A percentile compares a stretch with the other conserved stretches of the same genome.
Evolutionary conservation across 2,888 invertebrate species (phyloP).

Genomic region (Mesorhabditis sp.): DNA sequence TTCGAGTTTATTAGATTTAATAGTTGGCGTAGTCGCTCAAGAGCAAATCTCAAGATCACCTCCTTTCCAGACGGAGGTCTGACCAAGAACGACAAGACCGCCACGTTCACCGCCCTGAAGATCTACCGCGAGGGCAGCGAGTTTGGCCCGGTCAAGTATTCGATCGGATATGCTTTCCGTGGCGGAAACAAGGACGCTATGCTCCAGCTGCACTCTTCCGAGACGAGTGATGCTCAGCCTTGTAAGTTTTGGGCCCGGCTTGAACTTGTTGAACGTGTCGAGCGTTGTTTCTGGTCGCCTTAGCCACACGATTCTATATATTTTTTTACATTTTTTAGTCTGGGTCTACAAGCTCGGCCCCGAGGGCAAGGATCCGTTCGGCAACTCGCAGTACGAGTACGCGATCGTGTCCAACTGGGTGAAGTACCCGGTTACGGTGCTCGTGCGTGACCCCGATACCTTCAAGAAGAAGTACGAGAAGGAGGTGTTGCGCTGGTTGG

Average conservation of each 20-base stretch:
- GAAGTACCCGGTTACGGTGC: conserved; percentile 58
- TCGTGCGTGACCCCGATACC: conserved; percentile 58
- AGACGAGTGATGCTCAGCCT: conserved; percentile 56
- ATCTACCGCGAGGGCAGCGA: conserved; percentile 58
- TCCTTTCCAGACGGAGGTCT: conserved; percentile 58
- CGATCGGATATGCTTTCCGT: conserved; percentile 59
- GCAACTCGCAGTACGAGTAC: conserved; percentile 59
- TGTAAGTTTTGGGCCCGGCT: conserved; percentile 50
- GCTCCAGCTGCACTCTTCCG: conserved; percentile 57
- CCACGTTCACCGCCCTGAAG: conserved; percentile 58
- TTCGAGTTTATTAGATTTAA: too few relatives aligned
- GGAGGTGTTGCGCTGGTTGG: conserved; percentile 45
- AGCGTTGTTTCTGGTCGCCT: background rate
- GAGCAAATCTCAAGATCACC: background rate
- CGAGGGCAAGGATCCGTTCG: conserved; percentile 58
- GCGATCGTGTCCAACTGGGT: conserved; percentile 59
- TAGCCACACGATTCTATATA: conserved; percentile 44
- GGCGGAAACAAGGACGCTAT: conserved; percentile 58
- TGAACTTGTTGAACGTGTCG: conserved; percentile 52
- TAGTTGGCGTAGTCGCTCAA: too few relatives aligned
- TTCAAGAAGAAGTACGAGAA: conserved; percentile 55
- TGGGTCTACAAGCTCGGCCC: conserved; percentile 59
- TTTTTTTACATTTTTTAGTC: conserved; percentile 38
- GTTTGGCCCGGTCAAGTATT: conserved; percentile 57
- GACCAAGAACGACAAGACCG: conserved; percentile 58